A percentile compares a stretch with the other conserved stretches of the same genome.
phyloP scores from a whole-genome alignment of 2,113 vertebrate genomes.

The Zosterops japonicus region DNA sequence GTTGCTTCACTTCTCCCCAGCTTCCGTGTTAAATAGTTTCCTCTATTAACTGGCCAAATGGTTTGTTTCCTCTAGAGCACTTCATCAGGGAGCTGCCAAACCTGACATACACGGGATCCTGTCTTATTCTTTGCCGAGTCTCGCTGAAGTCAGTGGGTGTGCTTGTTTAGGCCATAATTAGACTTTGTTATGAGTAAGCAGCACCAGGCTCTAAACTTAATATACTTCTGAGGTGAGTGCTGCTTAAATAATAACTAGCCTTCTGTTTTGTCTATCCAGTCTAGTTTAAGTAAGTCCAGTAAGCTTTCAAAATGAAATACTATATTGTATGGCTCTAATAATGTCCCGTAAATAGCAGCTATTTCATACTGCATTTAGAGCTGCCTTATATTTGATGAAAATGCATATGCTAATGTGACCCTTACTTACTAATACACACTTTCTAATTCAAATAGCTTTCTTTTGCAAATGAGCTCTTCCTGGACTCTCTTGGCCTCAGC shows the following conservation, averaged over 20 bases:
- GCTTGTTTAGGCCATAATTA: slow-evolving; percentile 43
- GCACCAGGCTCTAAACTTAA: slow-evolving; percentile 9
- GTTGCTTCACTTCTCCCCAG: background rate
- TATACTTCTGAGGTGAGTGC: slow-evolving; percentile 15
- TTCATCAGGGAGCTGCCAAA: slow-evolving; percentile 54
- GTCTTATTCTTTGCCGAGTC: background rate
- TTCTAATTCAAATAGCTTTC: background rate
- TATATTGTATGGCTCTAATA: background rate
- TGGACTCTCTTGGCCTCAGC: background rate
- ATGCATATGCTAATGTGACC: background rate
- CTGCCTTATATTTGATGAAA: background rate
- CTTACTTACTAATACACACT: background rate
- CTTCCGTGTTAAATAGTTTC: slow-evolving; percentile 44
- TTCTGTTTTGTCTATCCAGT: slow-evolving; percentile 6
- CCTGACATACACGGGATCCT: background rate
- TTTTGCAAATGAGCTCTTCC: slow-evolving; percentile 1
- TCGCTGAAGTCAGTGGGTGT: slow-evolving; percentile 25
- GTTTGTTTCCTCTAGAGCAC: slow-evolving; percentile 50
- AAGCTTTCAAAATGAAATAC: slow-evolving; percentile 26
- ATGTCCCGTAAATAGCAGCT: background rate
- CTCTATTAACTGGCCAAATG: slow-evolving; percentile 34
- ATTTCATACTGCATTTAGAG: background rate
- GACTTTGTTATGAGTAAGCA: slow-evolving; percentile 45
- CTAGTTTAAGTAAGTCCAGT: background rate
- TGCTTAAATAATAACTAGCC: slow-evolving; percentile 13